phyloP scores from a whole-genome alignment of 2,113 vertebrate genomes.

The Neolamprologus tretocephalus region DNA sequence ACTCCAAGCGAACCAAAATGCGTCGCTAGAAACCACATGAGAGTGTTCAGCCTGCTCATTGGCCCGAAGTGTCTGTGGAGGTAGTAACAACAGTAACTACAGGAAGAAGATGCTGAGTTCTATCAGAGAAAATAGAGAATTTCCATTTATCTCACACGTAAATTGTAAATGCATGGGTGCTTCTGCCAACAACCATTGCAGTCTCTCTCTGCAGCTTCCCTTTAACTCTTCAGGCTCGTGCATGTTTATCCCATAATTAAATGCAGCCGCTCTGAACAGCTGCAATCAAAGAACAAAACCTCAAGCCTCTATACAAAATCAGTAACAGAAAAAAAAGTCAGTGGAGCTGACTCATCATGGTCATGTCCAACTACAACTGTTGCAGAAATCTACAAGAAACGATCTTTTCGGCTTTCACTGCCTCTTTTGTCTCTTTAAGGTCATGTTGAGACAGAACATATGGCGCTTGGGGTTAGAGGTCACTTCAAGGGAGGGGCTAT shows the following conservation, averaged over 20 bases:
- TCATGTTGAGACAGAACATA: constrained; percentile 12
- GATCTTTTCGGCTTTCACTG: background rate
- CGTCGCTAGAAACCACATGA: background rate
- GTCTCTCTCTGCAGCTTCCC: background rate
- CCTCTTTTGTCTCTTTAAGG: background rate
- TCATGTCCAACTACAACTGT: background rate
- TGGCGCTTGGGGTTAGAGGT: constrained; percentile 31
- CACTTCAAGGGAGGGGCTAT: background rate
- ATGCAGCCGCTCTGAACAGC: background rate
- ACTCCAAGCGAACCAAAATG: background rate
- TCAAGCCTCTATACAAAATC: background rate
- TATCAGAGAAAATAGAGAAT: background rate
- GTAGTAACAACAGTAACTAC: background rate
- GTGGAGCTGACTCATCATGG: background rate
- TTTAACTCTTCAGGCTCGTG: background rate
- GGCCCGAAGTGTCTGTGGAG: background rate
- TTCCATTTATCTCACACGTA: background rate
- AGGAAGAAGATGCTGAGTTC: background rate
- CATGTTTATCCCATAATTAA: background rate
- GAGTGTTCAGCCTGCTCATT: background rate
- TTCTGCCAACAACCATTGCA: background rate
- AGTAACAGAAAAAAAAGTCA: background rate
- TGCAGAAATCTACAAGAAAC: background rate
- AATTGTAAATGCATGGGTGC: background rate
- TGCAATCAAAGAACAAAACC: background rate